Percentiles rank a stretch among this genome's conserved stretches.
phyloP scores from a whole-genome alignment of 2,888 invertebrate species.

The Drosophila demipolita region DNA sequence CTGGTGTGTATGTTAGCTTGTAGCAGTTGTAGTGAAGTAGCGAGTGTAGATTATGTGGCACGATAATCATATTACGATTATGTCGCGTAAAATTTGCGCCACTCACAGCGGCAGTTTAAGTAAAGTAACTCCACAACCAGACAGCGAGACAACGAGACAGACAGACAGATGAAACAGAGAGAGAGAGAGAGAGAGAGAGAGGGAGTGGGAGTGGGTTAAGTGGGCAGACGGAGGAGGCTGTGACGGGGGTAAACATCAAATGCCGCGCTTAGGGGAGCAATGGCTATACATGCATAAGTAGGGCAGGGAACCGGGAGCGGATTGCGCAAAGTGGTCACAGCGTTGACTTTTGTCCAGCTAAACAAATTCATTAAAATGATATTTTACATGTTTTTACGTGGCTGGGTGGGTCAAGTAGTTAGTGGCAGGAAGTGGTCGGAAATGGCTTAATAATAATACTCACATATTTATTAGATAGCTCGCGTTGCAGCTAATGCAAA shows the following conservation, averaged over 20 bases:
- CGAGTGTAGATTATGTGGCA: conserved; percentile 67
- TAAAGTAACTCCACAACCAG: conserved; percentile 31
- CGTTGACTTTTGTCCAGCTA: conserved; percentile 43
- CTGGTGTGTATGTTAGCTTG: neutral
- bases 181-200: neutral
- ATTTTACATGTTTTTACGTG: conserved; percentile 47
- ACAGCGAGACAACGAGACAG: neutral
- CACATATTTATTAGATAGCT: conserved; percentile 34
- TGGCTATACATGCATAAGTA: conserved; percentile 5
- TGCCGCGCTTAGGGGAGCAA: conserved; percentile 25
- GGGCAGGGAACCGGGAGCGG: conserved; percentile 1
- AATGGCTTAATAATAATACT: conserved; percentile 43
- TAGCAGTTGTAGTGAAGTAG: conserved; percentile 12
- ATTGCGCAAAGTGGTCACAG: conserved; percentile 13
- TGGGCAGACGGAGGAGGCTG: neutral
- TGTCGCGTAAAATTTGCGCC: conserved; percentile 74
- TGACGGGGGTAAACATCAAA: conserved; percentile 36
- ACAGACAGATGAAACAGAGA: neutral
- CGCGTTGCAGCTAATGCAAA: conserved; percentile 18
- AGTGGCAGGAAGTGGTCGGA: conserved; percentile 13
- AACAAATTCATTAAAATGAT: conserved; percentile 62
- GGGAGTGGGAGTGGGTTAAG: neutral
- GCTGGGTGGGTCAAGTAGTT: conserved; percentile 9
- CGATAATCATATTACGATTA: conserved; percentile 79
- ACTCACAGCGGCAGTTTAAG: conserved; percentile 44